Base-by-base conservation (phyloP, 1,140 invertebrate species). In the Pogonognathellus flavescens region DNA sequence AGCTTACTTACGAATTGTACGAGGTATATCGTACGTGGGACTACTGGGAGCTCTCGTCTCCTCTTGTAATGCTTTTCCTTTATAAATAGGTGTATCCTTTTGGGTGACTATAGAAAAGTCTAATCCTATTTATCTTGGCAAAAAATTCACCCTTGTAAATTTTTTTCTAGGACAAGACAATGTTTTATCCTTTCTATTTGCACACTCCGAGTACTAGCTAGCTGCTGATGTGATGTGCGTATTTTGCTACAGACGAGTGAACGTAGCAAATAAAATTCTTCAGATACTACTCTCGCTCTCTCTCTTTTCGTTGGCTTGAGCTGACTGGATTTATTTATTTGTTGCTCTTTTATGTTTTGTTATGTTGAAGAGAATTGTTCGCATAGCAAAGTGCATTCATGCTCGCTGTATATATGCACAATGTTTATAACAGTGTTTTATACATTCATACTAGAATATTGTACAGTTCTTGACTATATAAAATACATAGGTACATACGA, bases 121-220 rank as follows among this genome's bases (percentile, higher is more conserved):
- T 81, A 81, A 81, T 81, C 80, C 80, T 81, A 81, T 81, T 81
- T 81, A 81, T 81, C 80, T 81, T 59, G 80, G 52, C 50, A 81
- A 81, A 81, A 76, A 76, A 76, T 76, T 76, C 70, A 76, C 70
- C 70, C 70, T 76, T 76, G 70, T 76, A 76, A 76, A 76, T 76
- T 76, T 76, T 76, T 76, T 76, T 76, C 70, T 76, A 76, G 70
- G 70, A 76, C 70, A 76, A 76, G 70, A 76, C 70, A 76, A 76
- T 76, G 70, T 76, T 76, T 76, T 76, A 76, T 76, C 70, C 70
- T 76, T 76, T 76, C 70, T 76, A 76, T 76, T 76, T 76, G 70
- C 70, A 76, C 53, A 14, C 11, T 13, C 70, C 41, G n/a, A n/a
- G 22, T 76, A 76, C 25, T 76, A 31, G 18, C 60, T 25, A 25